Conservation (phyloP, 2,888 invertebrate genomes). For the Cheilosia vernalis region DNA sequence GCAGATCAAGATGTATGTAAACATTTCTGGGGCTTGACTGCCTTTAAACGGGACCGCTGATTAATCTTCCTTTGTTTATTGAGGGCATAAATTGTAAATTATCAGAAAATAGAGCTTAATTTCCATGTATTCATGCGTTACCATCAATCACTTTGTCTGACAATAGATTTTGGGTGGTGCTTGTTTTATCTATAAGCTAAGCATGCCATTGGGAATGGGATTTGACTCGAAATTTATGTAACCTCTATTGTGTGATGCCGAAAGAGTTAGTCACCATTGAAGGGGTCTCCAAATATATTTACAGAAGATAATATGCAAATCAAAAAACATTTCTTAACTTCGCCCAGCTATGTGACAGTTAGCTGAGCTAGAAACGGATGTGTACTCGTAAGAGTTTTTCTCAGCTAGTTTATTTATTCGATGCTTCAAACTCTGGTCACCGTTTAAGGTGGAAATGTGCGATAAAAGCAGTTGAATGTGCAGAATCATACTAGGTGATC, state of each 20-base stretch:
- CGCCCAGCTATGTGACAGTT: neutral
- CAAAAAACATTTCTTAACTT: neutral
- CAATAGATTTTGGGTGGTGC: slow-evolving; percentile 17
- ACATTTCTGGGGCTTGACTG: neutral
- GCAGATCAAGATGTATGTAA: slow-evolving; percentile 22
- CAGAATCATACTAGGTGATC: no score
- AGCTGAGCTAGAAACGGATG: neutral
- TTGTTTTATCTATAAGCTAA: slow-evolving; percentile 20
- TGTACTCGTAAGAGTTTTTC: neutral
- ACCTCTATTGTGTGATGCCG: neutral
- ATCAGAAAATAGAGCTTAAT: neutral
- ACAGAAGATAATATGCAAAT: no score
- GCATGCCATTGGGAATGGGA: neutral
- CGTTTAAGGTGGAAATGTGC: no score
- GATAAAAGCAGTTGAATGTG: no score
- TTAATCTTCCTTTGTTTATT: slow-evolving; percentile 22
- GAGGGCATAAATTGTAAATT: neutral
- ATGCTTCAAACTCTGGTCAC: no score
- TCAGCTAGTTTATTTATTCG: no score
- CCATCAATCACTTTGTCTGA: slow-evolving; percentile 24
- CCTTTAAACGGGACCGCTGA: neutral
- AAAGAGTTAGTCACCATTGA: neutral
- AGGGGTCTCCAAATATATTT: neutral
- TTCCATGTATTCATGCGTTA: slow-evolving; percentile 3
- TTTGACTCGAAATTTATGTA: neutral